Evolutionary conservation across 2,113 vertebrate genomes (phyloP).

Genomic region (Galemys pyrenaicus): DNA sequence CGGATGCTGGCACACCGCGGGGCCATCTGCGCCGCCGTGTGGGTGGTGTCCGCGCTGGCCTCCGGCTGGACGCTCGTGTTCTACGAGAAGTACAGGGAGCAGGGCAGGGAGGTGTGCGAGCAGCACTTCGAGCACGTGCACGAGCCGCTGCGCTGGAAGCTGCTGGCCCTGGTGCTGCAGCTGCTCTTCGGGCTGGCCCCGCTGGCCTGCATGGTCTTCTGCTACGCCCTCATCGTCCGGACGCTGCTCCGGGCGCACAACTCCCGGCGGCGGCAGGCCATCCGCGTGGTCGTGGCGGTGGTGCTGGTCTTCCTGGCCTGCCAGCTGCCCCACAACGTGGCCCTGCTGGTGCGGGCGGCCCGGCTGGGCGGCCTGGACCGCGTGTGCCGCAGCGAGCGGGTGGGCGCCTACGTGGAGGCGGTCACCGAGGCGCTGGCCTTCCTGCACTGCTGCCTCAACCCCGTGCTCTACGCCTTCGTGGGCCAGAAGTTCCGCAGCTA

Average conservation of each 20-base stretch:
- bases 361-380: conserved; percentile 70
- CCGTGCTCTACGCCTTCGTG: conserved; percentile 94
- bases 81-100: conserved; percentile 73
- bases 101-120: conserved; percentile 83
- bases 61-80: conserved; percentile 89
- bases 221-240: conserved; percentile 88
- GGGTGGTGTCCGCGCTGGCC: conserved; percentile 86
- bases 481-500: conserved; percentile 93
- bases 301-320: conserved; percentile 91
- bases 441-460: conserved; percentile 95
- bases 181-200: conserved; percentile 91
- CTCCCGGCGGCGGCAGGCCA: conserved; percentile 92
- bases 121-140: not conserved
- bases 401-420: conserved; percentile 56
- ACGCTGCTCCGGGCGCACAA: conserved; percentile 90
- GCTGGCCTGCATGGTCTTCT: conserved; percentile 90
- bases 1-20: conserved; percentile 81
- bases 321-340: conserved; percentile 92
- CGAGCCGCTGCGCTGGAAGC: conserved; percentile 79
- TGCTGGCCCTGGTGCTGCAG: conserved; percentile 87
- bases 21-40: conserved; percentile 86
- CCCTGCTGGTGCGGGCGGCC: conserved; percentile 83
- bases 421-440: conserved; percentile 90
- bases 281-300: conserved; percentile 91
- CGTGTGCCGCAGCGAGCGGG: conserved; percentile 66